Conservation (phyloP, 2,888 invertebrate species). For the Meta bourneti region DNA sequence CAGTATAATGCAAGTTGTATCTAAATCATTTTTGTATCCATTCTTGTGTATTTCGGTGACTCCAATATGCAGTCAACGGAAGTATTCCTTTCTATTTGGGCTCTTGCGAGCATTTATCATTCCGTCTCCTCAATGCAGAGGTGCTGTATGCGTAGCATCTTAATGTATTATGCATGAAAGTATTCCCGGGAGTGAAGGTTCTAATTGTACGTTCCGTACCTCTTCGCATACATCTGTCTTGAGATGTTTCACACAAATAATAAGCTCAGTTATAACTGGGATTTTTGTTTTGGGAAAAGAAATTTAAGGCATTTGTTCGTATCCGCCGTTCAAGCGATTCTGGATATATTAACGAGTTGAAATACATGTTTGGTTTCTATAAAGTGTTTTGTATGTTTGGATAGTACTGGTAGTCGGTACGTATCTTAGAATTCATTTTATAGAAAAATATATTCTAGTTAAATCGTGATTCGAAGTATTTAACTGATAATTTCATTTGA, state of each 20-base stretch:
- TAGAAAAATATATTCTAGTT: too few relatives aligned
- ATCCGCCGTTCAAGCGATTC: too few relatives aligned
- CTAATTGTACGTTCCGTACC: conserved; percentile 54
- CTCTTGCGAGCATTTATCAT: conserved; percentile 40
- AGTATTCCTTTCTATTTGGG: conserved; percentile 35
- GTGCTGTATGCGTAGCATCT: conserved; percentile 46
- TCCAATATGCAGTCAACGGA: conserved; percentile 26
- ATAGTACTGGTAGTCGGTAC: too few relatives aligned
- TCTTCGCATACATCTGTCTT: conserved; percentile 28
- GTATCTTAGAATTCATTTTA: too few relatives aligned
- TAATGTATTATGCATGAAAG: conserved; percentile 58
- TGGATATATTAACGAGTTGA: too few relatives aligned
- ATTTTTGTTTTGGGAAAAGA: conserved; percentile 6
- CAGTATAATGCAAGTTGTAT: too few relatives aligned
- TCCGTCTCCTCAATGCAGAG: conserved; percentile 47
- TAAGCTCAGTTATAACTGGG: conserved; percentile 5
- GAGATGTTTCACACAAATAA: conserved; percentile 18
- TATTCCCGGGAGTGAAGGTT: conserved; percentile 31
- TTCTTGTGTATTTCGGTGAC: not conserved
- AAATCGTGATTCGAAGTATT: too few relatives aligned
- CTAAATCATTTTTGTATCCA: not conserved
- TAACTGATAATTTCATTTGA: too few relatives aligned
- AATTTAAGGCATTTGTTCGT: not conserved
- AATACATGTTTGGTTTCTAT: too few relatives aligned
- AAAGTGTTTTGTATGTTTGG: too few relatives aligned